Base-by-base conservation (phyloP, 1,140 invertebrate species). In the Nasonia longicornis region DNA sequence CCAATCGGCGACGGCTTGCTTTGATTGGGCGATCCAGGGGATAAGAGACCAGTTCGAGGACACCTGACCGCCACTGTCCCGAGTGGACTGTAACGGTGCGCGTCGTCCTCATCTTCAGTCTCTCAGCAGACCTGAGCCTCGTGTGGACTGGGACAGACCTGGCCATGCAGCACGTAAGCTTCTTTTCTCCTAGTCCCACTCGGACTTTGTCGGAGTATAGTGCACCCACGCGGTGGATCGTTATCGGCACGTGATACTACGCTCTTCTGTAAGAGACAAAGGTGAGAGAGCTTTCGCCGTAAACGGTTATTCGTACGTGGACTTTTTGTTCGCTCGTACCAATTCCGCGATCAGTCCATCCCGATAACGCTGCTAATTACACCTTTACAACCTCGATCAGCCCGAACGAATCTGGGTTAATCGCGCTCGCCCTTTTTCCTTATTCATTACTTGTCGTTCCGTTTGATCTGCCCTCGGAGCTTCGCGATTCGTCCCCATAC, bases 41-140 rank as follows among this genome's bases (percentile, higher is more conserved):
- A 90, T 90, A 91, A 91, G 89, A 90, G 89, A 88, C 87, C 86
- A 88, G 89, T 89, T 90, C 87, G 87, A 87, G 87, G 87, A 84
- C 86, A 84, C 83, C 76, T 16, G 84, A 84, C 80, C 86, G 74
- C 83, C 89, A 90, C 85, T 89, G 89, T 87, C 87, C 84, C 84
- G 83, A 86, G 86, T 86, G 88, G 83, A 87, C 85, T 86, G 84
- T 78, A 86, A 88, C 84, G 83, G 86, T 89, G 86, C 86, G 87
- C 85, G 82, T 85, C 80, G 79, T 77, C 63, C 69, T 75, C 72
- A 16, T 83, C 80, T 63, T 67, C 64, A 75, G 52, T 67, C 26
- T 26, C 26, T 26, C 67, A 71, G 64, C 69, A 58, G 52, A 67
- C 26, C 22, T 67, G 64, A 16, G 3, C 26, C 1, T 67, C 64